Conservation (phyloP, 2,888 invertebrate genomes). For the Notodonta ziczac region DNA sequence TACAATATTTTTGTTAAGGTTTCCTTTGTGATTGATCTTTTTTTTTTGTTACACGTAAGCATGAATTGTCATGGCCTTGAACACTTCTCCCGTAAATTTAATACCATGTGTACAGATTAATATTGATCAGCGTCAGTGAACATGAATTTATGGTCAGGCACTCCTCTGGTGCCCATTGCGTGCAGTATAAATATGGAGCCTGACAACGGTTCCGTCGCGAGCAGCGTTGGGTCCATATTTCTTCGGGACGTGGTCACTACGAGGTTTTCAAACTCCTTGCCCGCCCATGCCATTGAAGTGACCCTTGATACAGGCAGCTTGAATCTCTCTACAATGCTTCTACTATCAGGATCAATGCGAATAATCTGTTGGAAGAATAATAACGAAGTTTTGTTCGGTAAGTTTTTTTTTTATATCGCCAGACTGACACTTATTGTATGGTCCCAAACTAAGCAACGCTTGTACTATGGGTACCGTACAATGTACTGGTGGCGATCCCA, state of each 20-base stretch:
- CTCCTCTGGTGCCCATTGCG: conserved; percentile 33
- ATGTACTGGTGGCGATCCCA: no score
- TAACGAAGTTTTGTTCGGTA: background rate
- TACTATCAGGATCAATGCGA: conserved; percentile 68
- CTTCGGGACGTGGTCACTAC: conserved; percentile 83
- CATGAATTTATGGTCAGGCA: conserved; percentile 33
- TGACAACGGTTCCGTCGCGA: conserved; percentile 31
- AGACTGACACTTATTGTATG: no score
- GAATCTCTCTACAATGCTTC: conserved; percentile 68
- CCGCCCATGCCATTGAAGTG: conserved; percentile 87
- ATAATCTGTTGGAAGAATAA: conserved; percentile 69
- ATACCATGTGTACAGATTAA: conserved; percentile 7
- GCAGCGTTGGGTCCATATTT: conserved; percentile 34
- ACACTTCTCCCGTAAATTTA: no score
- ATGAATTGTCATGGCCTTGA: no score
- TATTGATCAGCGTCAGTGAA: conserved; percentile 39
- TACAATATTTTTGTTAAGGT: no score
- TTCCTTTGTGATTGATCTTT: no score
- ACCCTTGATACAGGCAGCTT: conserved; percentile 77
- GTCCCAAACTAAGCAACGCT: no score
- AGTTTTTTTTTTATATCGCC: no score
- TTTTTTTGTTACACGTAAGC: no score
- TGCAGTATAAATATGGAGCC: conserved; percentile 42
- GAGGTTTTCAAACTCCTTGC: conserved; percentile 78
- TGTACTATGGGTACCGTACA: no score